Base-by-base conservation (phyloP, 53 echinoderm and acorn worm species). In the Glandiceps talaboti region DNA sequence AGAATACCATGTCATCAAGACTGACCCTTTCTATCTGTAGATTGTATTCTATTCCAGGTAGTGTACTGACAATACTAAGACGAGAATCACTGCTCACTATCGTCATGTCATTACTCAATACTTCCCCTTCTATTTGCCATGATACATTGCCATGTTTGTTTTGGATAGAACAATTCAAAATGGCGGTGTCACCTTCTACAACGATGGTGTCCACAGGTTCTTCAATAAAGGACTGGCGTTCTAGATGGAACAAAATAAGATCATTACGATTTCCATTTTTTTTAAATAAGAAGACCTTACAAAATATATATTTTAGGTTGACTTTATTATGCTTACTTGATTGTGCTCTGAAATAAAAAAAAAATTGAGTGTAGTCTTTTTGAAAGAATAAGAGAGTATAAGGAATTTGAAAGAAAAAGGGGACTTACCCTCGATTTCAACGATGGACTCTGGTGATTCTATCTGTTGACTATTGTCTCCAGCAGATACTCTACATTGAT, bases 401-500 rank as follows among this genome's bases (percentile, higher is more conserved):
- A n/a, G n/a, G n/a, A n/a, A n/a, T n/a, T n/a, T n/a, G n/a, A n/a
- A n/a, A n/a, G n/a, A n/a, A n/a, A n/a, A n/a, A n/a, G n/a, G n/a
- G n/a, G n/a, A n/a, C n/a, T n/a, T n/a, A n/a, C n/a, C n/a, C n/a
- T n/a, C n/a, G n/a, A n/a, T n/a, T n/a, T n/a, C 80, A 26, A 97
- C 75, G 0, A 78, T 80, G 26, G 89, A 93, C 1, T 31, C 26
- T 12, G 45, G 31, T 1, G 93, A 93, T 1, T 83, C 74, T 1
- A 97, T 91, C 27, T 75, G 83, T 25, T 14, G 27, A 72, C 91
- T 89, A 72, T 80, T 82, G 0, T 87, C 93, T 26, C 83, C 81
- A 1, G 93, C 99, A n/a, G 89, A 86, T n/a, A 97, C 99, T 14
- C 81, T 75, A 73, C 99, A 97, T 74, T 82, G 81, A 84, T 91